These are phyloP conservation scores for Gopherus evgoodei DNA, from an alignment of 2,113 vertebrate genomes.

Conservation along the genomic window DNA sequence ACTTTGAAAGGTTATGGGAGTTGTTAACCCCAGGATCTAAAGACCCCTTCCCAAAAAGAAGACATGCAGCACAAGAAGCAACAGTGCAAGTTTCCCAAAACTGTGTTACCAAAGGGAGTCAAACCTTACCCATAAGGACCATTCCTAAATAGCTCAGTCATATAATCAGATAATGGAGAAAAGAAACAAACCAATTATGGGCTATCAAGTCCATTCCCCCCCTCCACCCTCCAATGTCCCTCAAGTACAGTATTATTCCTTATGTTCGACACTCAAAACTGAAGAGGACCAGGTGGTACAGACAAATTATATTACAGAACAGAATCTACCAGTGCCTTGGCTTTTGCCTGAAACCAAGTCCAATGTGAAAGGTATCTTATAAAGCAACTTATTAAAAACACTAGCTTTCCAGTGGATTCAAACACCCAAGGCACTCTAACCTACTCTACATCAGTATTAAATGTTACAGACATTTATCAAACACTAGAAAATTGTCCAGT, in stretches of 20 bases:
- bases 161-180: not conserved
- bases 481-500: not conserved
- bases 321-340: not conserved
- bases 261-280: not conserved
- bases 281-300: not conserved
- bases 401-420: not conserved
- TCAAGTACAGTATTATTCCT: not conserved
- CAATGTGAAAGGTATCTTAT: not conserved
- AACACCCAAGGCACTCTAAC: not conserved
- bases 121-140: not conserved
- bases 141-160: not conserved
- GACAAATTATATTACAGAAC: not conserved
- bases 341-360: not conserved
- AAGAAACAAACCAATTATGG: not conserved
- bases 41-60: not conserved
- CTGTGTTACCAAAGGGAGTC: not conserved
- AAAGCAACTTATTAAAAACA: not conserved
- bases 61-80: not conserved
- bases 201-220: not conserved
- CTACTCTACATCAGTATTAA: not conserved
- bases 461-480: not conserved
- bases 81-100: not conserved
- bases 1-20: not conserved
- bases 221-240: accelerated
- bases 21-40: not conserved